These are phyloP conservation scores for Pedicia rivosa DNA, from an alignment of 2,888 invertebrate genomes.

Conservation along the genomic window DNA sequence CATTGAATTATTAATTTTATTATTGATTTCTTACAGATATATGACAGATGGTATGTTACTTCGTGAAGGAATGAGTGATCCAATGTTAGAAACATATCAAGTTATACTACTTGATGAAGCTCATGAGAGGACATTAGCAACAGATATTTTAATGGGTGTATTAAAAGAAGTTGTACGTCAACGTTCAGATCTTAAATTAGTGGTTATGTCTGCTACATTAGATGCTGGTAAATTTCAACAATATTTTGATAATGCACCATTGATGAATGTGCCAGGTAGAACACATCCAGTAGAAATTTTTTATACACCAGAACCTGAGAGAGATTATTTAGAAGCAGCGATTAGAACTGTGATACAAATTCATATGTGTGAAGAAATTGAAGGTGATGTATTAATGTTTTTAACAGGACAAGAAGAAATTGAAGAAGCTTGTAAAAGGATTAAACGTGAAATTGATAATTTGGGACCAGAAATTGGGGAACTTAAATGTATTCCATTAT, in stretches of 20 bases:
- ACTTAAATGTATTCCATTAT: constrained; percentile 93
- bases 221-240: constrained; percentile 99
- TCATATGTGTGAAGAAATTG: constrained; percentile 86
- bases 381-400: constrained; percentile 86
- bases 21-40: constrained; percentile 34
- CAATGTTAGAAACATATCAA: constrained; percentile 90
- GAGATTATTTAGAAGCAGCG: constrained; percentile 96
- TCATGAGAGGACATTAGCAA: constrained; percentile 95
- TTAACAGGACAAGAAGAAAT: constrained; percentile 88
- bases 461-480: constrained; percentile 94
- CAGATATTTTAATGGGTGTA: constrained; percentile 98
- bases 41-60: constrained; percentile 99
- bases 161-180: constrained; percentile 84
- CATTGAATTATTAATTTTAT: constrained; percentile 30
- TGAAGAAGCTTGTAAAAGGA: constrained; percentile 96
- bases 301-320: constrained; percentile 96
- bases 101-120: constrained; percentile 91
- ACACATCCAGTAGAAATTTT: constrained; percentile 96
- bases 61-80: constrained; percentile 98
- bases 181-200: constrained; percentile 81
- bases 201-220: constrained; percentile 98
- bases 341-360: constrained; percentile 91
- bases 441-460: constrained; percentile 91
- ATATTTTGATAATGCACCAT: constrained; percentile 95
- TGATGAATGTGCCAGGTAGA: constrained; percentile 96